Conservation (phyloP, 2,113 vertebrate species). For the Irena cyanogastra region DNA sequence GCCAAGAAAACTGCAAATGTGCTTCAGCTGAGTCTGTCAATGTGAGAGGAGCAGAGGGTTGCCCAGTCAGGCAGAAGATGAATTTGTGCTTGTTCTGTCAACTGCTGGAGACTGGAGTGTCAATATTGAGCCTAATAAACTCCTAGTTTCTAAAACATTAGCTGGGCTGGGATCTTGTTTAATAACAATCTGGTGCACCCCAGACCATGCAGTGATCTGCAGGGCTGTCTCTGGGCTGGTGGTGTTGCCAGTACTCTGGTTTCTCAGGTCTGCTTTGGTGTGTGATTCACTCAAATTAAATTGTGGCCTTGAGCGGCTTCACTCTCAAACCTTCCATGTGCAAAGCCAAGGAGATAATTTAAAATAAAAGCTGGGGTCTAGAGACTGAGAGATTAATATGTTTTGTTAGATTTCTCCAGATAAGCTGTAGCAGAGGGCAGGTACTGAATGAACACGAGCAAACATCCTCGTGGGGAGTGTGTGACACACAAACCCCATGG, state of each 20-base stretch:
- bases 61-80: conserved; percentile 36
- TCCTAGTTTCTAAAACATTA: neutral
- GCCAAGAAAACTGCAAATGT: conserved; percentile 28
- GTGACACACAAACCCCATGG: neutral
- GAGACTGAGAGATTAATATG: neutral
- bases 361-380: neutral
- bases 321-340: neutral
- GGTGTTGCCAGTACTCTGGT: neutral
- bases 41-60: neutral
- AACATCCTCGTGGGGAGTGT: neutral
- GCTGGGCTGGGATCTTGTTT: neutral
- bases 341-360: neutral
- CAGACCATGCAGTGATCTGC: neutral
- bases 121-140: conserved; percentile 33
- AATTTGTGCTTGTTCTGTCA: conserved; percentile 13
- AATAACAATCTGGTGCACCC: neutral
- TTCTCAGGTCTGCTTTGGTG: neutral
- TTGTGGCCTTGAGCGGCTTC: neutral
- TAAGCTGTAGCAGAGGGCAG: neutral
- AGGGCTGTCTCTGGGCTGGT: neutral
- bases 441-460: neutral
- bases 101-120: neutral
- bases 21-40: conserved; percentile 3
- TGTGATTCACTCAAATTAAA: neutral
- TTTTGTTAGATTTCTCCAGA: neutral